phyloP scores from a whole-genome alignment of 1,140 invertebrate genomes.

The Diploscapter pachys region DNA sequence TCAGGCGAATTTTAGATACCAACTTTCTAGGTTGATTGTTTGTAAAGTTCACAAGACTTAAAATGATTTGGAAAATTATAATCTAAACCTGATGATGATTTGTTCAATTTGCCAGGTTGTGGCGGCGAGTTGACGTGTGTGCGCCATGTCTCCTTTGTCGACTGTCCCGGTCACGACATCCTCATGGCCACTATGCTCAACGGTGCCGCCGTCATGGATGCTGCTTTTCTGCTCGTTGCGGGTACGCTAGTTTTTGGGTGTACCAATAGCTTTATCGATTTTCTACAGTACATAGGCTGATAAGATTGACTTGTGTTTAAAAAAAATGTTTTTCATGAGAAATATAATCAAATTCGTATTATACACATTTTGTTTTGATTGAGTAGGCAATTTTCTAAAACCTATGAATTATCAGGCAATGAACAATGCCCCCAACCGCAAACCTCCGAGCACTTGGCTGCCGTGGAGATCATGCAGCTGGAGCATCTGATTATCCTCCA shows the following conservation, averaged over 20 bases:
- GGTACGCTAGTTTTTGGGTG: constrained; percentile 22
- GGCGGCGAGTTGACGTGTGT: constrained; percentile 65
- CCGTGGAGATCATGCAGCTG: constrained; percentile 99
- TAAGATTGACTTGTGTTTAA: too few species aligned
- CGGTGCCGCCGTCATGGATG: constrained; percentile 99
- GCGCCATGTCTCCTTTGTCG: constrained; percentile 93
- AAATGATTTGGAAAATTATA: too few species aligned
- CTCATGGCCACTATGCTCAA: constrained; percentile 99
- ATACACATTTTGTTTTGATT: too few species aligned
- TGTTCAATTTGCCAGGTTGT: constrained; percentile 67
- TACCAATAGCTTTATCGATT: background rate
- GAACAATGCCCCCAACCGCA: constrained; percentile 99
- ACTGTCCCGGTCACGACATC: constrained; percentile 99
- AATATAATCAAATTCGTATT: too few species aligned
- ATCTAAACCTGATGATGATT: too few species aligned
- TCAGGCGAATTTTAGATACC: constrained; percentile 13
- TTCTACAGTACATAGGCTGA: too few species aligned
- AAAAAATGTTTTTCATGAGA: too few species aligned
- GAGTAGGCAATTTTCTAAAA: too few species aligned
- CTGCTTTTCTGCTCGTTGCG: constrained; percentile 91
- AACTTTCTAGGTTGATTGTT: too few species aligned
- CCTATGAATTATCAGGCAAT: constrained; percentile 66
- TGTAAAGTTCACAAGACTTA: too few species aligned
- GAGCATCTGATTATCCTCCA: constrained; percentile 97
- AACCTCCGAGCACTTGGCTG: constrained; percentile 97